phyloP scores from a whole-genome alignment of 1,140 invertebrate species.

The Zaprionus taronus region DNA sequence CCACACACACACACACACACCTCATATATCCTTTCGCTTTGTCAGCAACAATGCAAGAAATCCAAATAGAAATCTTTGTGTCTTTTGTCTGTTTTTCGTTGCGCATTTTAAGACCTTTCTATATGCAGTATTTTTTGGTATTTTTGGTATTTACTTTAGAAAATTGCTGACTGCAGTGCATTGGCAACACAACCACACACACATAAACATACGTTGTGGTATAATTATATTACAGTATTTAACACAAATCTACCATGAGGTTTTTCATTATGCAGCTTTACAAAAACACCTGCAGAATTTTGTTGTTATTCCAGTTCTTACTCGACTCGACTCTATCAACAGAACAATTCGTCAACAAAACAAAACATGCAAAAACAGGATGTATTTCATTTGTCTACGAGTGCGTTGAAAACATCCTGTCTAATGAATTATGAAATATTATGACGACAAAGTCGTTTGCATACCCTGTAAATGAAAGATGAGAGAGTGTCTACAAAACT shows the following conservation, averaged over 20 bases:
- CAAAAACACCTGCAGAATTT: conserved; percentile 3
- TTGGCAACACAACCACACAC: background rate
- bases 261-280: conserved; percentile 1
- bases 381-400: conserved; percentile 20
- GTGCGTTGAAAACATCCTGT: conserved; percentile 33
- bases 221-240: conserved; percentile 15
- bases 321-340: conserved; percentile 5
- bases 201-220: background rate
- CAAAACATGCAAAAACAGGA: conserved; percentile 31
- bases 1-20: background rate
- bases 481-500: background rate
- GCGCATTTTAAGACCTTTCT: conserved; percentile 28
- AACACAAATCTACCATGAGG: background rate
- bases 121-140: conserved; percentile 12
- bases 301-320: conserved; percentile 11
- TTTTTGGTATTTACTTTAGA: conserved; percentile 34
- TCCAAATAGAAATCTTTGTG: conserved; percentile 41
- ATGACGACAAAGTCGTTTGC: background rate
- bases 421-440: conserved; percentile 37
- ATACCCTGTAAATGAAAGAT: background rate
- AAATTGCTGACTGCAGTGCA: conserved; percentile 30
- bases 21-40: conserved; percentile 34
- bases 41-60: conserved; percentile 45
- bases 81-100: conserved; percentile 34
- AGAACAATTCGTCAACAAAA: conserved; percentile 33